phyloP scores from a whole-genome alignment of 2,113 vertebrate genomes.

The Charina bottae region DNA sequence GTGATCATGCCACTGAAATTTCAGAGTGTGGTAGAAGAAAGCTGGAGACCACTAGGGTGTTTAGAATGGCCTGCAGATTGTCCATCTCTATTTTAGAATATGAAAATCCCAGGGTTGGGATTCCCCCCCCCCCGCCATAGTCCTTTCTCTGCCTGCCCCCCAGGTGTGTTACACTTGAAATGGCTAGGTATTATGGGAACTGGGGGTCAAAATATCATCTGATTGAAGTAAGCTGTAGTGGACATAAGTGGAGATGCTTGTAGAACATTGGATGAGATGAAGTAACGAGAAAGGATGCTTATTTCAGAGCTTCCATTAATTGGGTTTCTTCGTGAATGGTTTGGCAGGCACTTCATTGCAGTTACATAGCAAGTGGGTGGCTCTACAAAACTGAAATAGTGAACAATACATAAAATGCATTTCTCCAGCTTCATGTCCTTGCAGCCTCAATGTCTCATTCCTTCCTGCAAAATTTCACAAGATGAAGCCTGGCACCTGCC shows the following conservation, averaged over 20 bases:
- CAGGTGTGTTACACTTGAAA: not conserved
- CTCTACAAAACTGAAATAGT: not conserved
- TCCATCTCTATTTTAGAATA: not conserved
- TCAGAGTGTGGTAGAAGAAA: too few relatives aligned
- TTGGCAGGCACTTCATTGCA: not conserved
- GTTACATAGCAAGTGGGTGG: not conserved
- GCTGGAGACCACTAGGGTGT: too few relatives aligned
- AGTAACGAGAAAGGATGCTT: not conserved
- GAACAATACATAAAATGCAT: not conserved
- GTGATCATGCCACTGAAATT: too few relatives aligned
- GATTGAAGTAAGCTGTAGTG: not conserved
- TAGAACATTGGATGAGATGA: not conserved
- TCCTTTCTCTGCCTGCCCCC: not conserved
- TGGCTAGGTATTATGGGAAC: not conserved
- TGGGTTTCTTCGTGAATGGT: not conserved
- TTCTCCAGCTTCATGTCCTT: not conserved
- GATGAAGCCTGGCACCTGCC: not conserved
- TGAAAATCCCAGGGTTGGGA: not conserved
- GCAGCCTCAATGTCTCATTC: not conserved
- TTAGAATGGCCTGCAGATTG: not conserved
- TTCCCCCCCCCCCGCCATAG: not conserved
- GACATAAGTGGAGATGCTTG: not conserved
- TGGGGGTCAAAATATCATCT: not conserved
- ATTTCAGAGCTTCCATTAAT: not conserved
- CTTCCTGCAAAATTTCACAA: not conserved